Base-by-base conservation (phyloP, 2,888 invertebrate species). In the Mystacides longicornis region DNA sequence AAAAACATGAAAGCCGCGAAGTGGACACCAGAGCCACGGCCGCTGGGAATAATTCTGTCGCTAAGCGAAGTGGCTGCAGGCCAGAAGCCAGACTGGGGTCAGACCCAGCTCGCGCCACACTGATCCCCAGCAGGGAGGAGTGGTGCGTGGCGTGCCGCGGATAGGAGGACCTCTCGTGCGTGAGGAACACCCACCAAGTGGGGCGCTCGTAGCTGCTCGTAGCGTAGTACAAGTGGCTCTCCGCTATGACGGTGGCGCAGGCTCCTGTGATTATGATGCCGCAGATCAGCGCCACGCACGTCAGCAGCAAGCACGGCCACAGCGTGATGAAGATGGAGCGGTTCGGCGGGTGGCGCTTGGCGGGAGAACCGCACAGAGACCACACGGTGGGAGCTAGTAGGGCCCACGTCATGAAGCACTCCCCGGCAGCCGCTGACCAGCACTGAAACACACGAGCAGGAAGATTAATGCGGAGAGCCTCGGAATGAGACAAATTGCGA, bases 1-100 rank as follows among this genome's bases (percentile, higher is more conserved):
- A 94, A 62, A 90, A 87, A 51, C 93, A 90, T 0, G 92, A 91
- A 3, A 93, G 73, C 67, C 83, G 80, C 2, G 68, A 69, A 3
- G 23, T 31, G 5, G 46, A 33, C 54, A 91, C 71, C 21, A 88
- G 74, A 0, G 91, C 89, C 23, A 93, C 76, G 1, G 90, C 87
- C 0, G 93, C 88, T 0, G 93, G 93, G 61, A 93, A 86, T n/a
- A 93, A 70, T 72, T 93, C 93, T n/a, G 91, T 93, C 11, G 91
- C 86, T 55, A 93, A 76, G 56, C 93, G 82, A 55, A 93, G 70
- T 0, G 86, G 89, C 70, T 93, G 92, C 74, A 91, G 93, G 16
- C 89, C 89, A 66, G 88, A 88, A 61, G 85, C 79, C 2, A 74
- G 67, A 1, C 77, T 75, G 18, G 77, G 74, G 60, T 79, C 76